phyloP scores from a whole-genome alignment of 2,113 vertebrate genomes.

The Siniperca knerii region DNA sequence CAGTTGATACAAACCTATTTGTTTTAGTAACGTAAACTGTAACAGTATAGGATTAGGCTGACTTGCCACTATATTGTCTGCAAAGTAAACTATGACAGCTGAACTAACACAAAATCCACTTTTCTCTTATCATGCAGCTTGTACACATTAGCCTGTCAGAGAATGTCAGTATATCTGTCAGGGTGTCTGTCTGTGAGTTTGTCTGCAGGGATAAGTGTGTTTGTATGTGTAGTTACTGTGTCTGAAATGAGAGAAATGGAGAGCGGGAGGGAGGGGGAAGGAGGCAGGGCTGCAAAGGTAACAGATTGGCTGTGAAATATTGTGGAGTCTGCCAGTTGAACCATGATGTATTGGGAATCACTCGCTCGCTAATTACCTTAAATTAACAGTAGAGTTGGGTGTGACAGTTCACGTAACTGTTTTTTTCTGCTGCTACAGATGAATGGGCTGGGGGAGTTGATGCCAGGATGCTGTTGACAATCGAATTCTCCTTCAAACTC shows the following conservation, averaged over 20 bases:
- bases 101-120: not conserved
- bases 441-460: conserved; percentile 84
- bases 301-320: conserved; percentile 85
- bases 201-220: conserved; percentile 35
- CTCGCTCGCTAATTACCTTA: conserved; percentile 88
- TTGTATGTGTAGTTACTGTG: conserved; percentile 56
- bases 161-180: conserved; percentile 4
- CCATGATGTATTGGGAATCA: conserved; percentile 89
- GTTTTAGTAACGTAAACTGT: not conserved
- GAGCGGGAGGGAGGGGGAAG: conserved; percentile 23
- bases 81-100: conserved; percentile 5
- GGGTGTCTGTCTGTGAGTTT: conserved; percentile 6
- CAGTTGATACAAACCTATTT: not conserved
- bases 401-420: conserved; percentile 88
- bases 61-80: not conserved
- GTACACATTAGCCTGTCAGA: conserved; percentile 6
- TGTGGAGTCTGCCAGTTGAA: conserved; percentile 83
- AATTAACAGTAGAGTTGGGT: conserved; percentile 89
- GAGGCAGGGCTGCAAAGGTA: conserved; percentile 71
- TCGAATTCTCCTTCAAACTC: conserved; percentile 80
- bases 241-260: conserved; percentile 49
- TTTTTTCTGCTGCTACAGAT: conserved; percentile 87
- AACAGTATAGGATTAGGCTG: not conserved
- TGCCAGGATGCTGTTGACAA: conserved; percentile 83
- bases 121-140: not conserved